Base-by-base conservation (phyloP, 2,888 invertebrate species). In the Atethmia centrago region DNA sequence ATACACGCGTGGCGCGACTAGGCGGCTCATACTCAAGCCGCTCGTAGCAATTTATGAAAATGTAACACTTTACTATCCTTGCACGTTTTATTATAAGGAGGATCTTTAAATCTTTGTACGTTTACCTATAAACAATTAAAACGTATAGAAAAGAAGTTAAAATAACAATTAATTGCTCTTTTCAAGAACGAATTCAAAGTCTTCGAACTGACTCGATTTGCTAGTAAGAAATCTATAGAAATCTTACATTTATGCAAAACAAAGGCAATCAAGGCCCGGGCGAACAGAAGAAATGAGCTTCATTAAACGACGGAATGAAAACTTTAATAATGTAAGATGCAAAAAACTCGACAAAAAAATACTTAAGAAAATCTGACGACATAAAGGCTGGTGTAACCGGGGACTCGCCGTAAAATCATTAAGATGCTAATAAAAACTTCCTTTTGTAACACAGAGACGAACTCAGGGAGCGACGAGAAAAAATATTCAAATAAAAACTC, bases 381-480 rank as follows among this genome's bases (percentile, higher is more conserved):
- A 96, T 96, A 96, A 96, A 96, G 96, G 95, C 96, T 95, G 95
- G 95, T 96, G 96, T 96, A 96, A 96, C 95, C 94, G 94, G 95
- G 95, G 95, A 94, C 94, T 93, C 93, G 94, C 95, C 96, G 96
- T 96, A 96, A 96, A 96, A 96, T 96, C 96, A 96, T 96, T 96
- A 96, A 96, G 96, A 96, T 96, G 96, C 96, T 96, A 96, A 96
- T 96, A 96, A 96, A 96, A 96, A 96, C 96, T 96, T 96, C 95
- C 96, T 96, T 96, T 96, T 96, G 96, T 96, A 92, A 92, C 93
- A 90, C 94, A 93, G 95, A 94, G 94, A 93, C 94, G 94, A 94
- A 95, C 95, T 94, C 91, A 85, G 92, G 91, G 91, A 92, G 90
- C 91, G 91, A 82, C 88, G 90, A 89, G 90, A 94, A 95, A 94